phyloP scores from a whole-genome alignment of 2,113 vertebrate genomes.

The Platichthys stellatus region DNA sequence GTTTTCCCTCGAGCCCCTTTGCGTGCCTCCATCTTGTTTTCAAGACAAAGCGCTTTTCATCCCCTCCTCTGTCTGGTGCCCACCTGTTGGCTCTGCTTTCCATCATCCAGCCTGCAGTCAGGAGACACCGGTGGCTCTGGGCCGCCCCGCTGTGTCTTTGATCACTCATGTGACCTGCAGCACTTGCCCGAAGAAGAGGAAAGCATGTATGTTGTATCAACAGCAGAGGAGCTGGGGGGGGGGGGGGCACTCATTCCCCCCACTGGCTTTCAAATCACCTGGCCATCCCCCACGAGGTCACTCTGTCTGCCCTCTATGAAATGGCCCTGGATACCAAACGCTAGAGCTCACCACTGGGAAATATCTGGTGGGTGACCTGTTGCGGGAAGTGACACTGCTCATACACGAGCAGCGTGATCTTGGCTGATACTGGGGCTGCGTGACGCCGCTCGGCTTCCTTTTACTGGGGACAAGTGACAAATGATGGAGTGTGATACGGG shows the following conservation, averaged over 20 bases:
- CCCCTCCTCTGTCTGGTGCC: constrained; percentile 64
- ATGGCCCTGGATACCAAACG: constrained; percentile 1
- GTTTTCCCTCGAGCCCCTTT: constrained; percentile 36
- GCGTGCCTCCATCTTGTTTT: constrained; percentile 66
- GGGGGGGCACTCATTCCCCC: constrained; percentile 20
- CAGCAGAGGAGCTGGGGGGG: neutral
- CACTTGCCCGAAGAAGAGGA: constrained; percentile 15
- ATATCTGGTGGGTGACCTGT: constrained; percentile 55
- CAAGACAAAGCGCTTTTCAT: constrained; percentile 74
- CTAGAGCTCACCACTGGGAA: constrained; percentile 25
- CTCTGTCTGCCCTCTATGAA: constrained; percentile 33
- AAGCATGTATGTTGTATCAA: neutral
- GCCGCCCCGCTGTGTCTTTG: constrained; percentile 63
- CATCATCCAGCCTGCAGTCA: constrained; percentile 60
- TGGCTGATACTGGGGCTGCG: constrained; percentile 26
- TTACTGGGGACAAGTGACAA: constrained; percentile 52
- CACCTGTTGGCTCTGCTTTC: constrained; percentile 78
- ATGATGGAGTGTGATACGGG: constrained; percentile 52
- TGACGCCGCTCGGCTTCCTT: constrained; percentile 47
- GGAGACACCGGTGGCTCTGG: constrained; percentile 47
- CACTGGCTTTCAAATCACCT: constrained; percentile 34
- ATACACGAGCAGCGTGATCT: constrained; percentile 11
- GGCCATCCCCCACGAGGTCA: constrained; percentile 26
- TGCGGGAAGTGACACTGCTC: constrained; percentile 29
- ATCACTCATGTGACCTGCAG: constrained; percentile 67